Conservation (phyloP, 2,888 invertebrate genomes). For the Dorcus hopei region DNA sequence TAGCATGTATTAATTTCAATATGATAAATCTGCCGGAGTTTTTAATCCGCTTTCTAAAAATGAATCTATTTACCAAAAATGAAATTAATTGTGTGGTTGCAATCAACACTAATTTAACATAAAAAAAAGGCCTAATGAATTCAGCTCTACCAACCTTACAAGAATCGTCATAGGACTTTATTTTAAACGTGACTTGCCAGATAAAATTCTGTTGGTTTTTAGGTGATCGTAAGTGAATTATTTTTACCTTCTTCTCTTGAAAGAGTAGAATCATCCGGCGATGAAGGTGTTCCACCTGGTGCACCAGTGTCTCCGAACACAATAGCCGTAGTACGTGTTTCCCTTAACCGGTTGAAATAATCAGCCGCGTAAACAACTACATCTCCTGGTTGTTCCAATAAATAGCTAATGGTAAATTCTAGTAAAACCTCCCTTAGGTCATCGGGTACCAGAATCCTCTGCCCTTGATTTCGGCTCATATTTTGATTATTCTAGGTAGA, state of each 20-base stretch:
- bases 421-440: conserved; percentile 91
- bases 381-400: conserved; percentile 90
- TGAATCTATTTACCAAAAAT: too few relatives aligned
- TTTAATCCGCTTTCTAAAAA: too few relatives aligned
- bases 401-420: conserved; percentile 94
- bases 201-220: too few relatives aligned
- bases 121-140: too few relatives aligned
- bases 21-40: too few relatives aligned
- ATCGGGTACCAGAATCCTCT: conserved; percentile 83
- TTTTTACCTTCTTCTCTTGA: conserved; percentile 77
- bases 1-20: too few relatives aligned
- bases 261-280: conserved; percentile 78
- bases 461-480: conserved; percentile 64
- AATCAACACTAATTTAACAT: too few relatives aligned
- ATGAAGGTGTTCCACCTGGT: conserved; percentile 47
- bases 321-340: conserved; percentile 63
- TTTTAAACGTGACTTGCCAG: too few relatives aligned
- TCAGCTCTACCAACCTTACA: too few relatives aligned
- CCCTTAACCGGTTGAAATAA: conserved; percentile 83
- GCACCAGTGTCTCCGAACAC: conserved; percentile 47
- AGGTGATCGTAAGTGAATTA: too few relatives aligned
- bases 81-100: too few relatives aligned
- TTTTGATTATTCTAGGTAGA: conserved; percentile 3
- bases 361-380: conserved; percentile 90
- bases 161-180: too few relatives aligned